Percentiles rank a stretch among this genome's conserved stretches.
Evolutionary conservation across 2,888 invertebrate genomes (phyloP).

Genomic region (Sminthurinus aureus): DNA sequence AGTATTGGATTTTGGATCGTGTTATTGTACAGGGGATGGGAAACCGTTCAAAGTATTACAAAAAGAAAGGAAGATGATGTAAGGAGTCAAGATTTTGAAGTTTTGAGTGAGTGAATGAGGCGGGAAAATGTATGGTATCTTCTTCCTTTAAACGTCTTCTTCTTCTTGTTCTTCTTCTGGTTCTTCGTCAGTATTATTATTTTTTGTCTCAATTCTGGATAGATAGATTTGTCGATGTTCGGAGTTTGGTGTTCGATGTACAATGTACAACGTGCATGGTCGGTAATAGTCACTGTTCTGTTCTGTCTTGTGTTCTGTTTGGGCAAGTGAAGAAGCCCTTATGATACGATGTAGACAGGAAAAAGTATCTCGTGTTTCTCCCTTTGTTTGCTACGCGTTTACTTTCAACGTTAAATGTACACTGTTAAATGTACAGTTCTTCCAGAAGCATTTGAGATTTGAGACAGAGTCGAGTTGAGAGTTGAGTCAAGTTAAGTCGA

Average conservation of each 20-base stretch:
- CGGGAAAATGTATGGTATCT: slow-evolving; percentile 17
- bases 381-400: slow-evolving; percentile 37
- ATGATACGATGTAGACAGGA: slow-evolving; percentile 47
- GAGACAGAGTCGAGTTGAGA: not conserved
- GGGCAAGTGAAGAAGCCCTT: slow-evolving; percentile 34
- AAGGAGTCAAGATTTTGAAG: no score
- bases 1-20: not conserved
- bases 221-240: slow-evolving; percentile 26
- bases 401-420: slow-evolving; percentile 12
- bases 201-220: slow-evolving; percentile 1
- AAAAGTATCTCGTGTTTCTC: slow-evolving; percentile 56
- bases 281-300: slow-evolving; percentile 16
- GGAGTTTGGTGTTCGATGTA: no score
- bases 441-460: not conserved
- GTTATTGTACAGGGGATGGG: not conserved
- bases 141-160: not conserved
- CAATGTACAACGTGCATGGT: not conserved
- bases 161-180: not conserved
- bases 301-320: not conserved
- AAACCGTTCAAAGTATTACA: not conserved
- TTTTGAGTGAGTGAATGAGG: not conserved
- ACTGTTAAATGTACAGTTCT: not conserved
- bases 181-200: not conserved
- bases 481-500: no score
- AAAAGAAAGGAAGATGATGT: not conserved